Percentiles rank a stretch among this genome's conserved stretches.
Conservation (phyloP, 2,113 vertebrate genomes). For the Rynchops niger region DNA sequence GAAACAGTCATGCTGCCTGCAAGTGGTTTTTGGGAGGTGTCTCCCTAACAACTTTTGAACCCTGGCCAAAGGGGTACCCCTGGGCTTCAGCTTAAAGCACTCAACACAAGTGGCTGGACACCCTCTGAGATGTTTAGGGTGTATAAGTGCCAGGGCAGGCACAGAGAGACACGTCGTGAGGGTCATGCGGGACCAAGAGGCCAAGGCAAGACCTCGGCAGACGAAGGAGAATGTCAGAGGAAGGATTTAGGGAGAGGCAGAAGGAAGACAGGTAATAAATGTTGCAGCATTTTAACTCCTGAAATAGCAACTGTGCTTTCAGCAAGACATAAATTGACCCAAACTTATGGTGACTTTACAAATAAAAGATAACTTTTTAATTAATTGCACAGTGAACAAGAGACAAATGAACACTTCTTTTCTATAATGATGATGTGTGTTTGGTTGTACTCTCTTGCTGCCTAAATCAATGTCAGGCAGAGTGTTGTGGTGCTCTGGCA, state of each 20-base stretch:
- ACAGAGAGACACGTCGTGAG: fast-evolving
- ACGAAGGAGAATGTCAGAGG: neutral
- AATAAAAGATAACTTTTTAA: neutral
- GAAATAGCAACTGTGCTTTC: neutral
- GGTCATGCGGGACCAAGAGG: neutral
- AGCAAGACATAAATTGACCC: neutral
- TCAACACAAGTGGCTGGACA: neutral
- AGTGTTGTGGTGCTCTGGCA: constrained; percentile 10
- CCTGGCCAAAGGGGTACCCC: neutral
- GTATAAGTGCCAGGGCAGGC: fast-evolving
- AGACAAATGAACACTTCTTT: neutral
- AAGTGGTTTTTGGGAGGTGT: neutral
- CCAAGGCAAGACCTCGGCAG: neutral
- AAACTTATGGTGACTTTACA: neutral
- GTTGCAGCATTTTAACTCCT: neutral
- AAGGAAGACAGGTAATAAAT: neutral
- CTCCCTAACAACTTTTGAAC: neutral
- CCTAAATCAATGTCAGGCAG: neutral
- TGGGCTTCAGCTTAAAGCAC: neutral
- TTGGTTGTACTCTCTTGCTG: neutral
- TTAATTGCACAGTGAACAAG: neutral
- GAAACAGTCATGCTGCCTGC: neutral
- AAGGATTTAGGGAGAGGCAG: neutral
- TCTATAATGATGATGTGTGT: neutral
- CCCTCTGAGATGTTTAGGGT: neutral